Conservation (phyloP, 2,888 invertebrate species). For the Therioaphis trifolii region DNA sequence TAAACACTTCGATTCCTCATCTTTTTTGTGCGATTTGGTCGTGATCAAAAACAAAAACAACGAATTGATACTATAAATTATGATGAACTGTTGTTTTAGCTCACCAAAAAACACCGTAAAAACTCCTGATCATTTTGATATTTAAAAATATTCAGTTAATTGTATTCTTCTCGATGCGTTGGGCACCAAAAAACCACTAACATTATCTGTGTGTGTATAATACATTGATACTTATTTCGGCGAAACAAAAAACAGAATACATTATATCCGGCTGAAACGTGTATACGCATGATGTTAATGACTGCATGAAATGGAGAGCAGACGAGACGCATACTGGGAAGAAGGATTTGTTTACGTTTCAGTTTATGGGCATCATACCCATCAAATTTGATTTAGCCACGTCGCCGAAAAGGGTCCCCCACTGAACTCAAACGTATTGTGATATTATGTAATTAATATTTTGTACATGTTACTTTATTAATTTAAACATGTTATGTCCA, state of each 20-base stretch:
- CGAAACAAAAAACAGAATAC: background rate
- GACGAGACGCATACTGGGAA: background rate
- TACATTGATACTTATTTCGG: too few relatives aligned
- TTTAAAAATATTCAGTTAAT: too few relatives aligned
- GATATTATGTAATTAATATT: constrained; percentile 38
- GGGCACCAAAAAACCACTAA: too few relatives aligned
- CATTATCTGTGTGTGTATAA: too few relatives aligned
- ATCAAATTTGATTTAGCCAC: constrained; percentile 6
- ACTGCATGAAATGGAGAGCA: background rate
- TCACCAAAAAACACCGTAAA: too few relatives aligned
- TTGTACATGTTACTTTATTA: background rate
- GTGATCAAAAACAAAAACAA: too few relatives aligned
- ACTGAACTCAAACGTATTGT: constrained; percentile 16
- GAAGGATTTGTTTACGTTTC: constrained; percentile 25
- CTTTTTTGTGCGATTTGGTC: too few relatives aligned
- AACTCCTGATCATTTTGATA: too few relatives aligned
- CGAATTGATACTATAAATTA: too few relatives aligned
- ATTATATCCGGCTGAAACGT: background rate
- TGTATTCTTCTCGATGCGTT: too few relatives aligned
- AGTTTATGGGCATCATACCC: background rate
- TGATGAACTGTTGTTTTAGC: too few relatives aligned
- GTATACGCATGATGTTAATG: background rate
- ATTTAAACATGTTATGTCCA: constrained; percentile 17
- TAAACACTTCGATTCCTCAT: too few relatives aligned
- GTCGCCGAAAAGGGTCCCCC: constrained; percentile 2